Base-by-base conservation (phyloP, 1,140 invertebrate species). In the Drosophila nigrodunni region DNA sequence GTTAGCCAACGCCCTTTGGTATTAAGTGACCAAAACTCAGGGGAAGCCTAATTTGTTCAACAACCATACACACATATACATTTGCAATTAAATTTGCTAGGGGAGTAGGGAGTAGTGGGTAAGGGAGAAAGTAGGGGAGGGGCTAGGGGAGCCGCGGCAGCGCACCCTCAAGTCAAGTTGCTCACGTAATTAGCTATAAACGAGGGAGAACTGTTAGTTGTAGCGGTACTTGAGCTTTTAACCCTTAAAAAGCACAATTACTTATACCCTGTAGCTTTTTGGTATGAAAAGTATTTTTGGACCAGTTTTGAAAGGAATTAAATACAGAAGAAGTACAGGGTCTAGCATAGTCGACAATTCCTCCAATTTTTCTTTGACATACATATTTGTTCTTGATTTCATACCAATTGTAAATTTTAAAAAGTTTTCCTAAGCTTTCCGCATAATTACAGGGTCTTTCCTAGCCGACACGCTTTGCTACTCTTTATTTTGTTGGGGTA, bases 41-140 rank as follows among this genome's bases (percentile, higher is more conserved):
- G 76, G 83, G 72, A 88, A 82, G 61, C 66, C 79, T 80, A 87
- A 87, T 88, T 87, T 87, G 83, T 87, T 88, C 62, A 74, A 65
- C 66, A 64, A 21, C 57, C 13, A 69, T 44, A 62, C 37, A 73
- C 58, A 50, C 4, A 50, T 4, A 50, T 3, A 30, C 21, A 50
- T n/a, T n/a, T 54, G 65, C 79, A 87, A 80, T 88, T 88, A 82
- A 79, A 79, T 74, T 79, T 57, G 62, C 74, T 61, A 77, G 70
- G 73, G 69, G 69, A 47, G 58, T 60, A 18, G 25, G 25, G 25
- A 5, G 25, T 30, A 30, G 25, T 4, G 25, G 41, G 18, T 25
- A 11, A 13, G 37, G 18, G 64, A 9, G n/a, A 30, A 30, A 37
- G 35, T 72, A 46, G 37, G 43, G 21, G 46, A 21, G 18, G 18